Evolutionary conservation across 2,888 invertebrate species (phyloP).

Genomic region (Digitonthophagus gazella): DNA sequence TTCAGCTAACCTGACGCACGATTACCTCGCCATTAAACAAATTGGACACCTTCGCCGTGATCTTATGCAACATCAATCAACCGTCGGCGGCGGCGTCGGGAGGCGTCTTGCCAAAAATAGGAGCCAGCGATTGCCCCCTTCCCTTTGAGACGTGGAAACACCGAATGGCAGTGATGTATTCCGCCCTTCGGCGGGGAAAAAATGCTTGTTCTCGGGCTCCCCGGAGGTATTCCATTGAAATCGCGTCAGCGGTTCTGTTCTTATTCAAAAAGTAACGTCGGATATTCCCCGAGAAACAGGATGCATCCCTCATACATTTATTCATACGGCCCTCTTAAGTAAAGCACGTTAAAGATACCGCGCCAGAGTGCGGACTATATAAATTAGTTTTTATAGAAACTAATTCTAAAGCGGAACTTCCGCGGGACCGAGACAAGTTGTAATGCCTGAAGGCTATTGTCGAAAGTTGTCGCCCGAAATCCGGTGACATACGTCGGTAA

Average conservation of each 20-base stretch:
- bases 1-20: conserved; percentile 21
- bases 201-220: conserved; percentile 1
- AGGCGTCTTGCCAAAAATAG: neutral
- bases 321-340: conserved; percentile 9
- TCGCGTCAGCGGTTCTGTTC: conserved; percentile 12
- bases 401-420: neutral
- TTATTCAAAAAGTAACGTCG: conserved; percentile 14
- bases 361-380: neutral
- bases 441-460: no score
- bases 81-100: neutral
- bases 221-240: conserved; percentile 15
- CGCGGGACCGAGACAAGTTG: neutral
- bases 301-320: conserved; percentile 12
- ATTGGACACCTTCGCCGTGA: conserved; percentile 18
- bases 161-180: conserved; percentile 9
- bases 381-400: neutral
- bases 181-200: conserved; percentile 8
- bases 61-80: neutral
- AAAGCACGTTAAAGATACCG: neutral
- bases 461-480: neutral
- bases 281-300: conserved; percentile 7
- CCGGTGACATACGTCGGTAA: neutral
- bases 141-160: neutral
- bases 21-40: conserved; percentile 19
- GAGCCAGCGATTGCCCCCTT: neutral